These are phyloP conservation scores for Pterostichus niger DNA, from an alignment of 2,888 invertebrate species.

Conservation along the genomic window DNA sequence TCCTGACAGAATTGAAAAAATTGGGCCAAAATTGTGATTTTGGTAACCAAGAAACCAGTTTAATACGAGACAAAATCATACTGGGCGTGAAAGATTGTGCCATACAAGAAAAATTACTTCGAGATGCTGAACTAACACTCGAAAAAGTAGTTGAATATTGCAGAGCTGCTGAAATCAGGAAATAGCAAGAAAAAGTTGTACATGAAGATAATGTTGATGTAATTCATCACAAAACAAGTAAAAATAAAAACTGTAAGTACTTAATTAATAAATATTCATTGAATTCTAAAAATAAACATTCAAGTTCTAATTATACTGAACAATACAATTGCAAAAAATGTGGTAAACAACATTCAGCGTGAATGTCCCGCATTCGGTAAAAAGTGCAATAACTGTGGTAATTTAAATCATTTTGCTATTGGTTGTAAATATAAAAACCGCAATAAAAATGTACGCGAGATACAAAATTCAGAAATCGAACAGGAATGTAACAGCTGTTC, in stretches of 20 bases:
- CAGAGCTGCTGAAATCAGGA: conserved; percentile 44
- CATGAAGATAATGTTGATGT: no score
- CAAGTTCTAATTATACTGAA: not conserved
- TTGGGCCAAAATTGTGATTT: no score
- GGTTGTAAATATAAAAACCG: not conserved
- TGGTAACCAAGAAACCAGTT: no score
- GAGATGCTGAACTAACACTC: not conserved
- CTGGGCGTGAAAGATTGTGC: conserved; percentile 3
- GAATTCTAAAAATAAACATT: no score
- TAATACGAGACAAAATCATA: conserved; percentile 20
- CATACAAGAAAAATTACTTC: conserved; percentile 17
- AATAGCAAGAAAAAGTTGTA: conserved; percentile 47
- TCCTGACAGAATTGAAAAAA: no score
- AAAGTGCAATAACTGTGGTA: conserved; percentile 16
- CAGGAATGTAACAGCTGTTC: not conserved
- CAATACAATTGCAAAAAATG: conserved; percentile 3
- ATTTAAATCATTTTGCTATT: conserved; percentile 31
- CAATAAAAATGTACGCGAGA: not conserved
- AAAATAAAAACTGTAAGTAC: no score
- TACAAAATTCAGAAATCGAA: not conserved
- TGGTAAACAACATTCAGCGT: not conserved
- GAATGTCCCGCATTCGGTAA: conserved; percentile 62
- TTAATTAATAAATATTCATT: no score
- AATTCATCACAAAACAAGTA: no score
- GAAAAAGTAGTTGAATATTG: conserved; percentile 14